These are phyloP conservation scores for Pyrgus malvae DNA, from an alignment of 2,888 invertebrate genomes.

Conservation along the genomic window DNA sequence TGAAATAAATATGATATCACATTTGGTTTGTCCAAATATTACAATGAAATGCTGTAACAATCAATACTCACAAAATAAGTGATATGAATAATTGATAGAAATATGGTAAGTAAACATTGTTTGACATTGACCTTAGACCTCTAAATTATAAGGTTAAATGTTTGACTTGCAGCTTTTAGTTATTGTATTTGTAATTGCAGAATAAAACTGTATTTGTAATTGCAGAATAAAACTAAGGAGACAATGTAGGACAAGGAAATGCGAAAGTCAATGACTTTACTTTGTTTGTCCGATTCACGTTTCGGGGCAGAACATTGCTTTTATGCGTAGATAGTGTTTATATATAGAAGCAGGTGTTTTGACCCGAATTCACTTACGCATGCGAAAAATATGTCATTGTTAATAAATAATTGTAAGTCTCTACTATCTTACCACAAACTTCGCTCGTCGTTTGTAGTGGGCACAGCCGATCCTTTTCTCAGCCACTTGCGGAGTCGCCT, in stretches of 20 bases:
- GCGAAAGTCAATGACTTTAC: slow-evolving; percentile 54
- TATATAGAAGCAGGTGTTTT: slow-evolving; percentile 54
- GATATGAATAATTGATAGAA: too few relatives aligned
- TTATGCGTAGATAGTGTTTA: slow-evolving; percentile 55
- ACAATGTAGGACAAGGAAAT: slow-evolving; percentile 23
- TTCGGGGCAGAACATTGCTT: slow-evolving; percentile 42
- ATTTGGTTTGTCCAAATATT: too few relatives aligned
- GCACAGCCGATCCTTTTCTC: slow-evolving; percentile 86
- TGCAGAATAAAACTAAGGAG: slow-evolving; percentile 13
- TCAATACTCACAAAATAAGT: too few relatives aligned
- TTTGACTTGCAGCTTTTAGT: not conserved
- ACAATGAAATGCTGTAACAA: too few relatives aligned
- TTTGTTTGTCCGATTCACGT: slow-evolving; percentile 56
- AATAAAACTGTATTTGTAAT: too few relatives aligned
- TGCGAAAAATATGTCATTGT: not conserved
- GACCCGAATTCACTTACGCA: slow-evolving; percentile 34
- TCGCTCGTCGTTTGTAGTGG: slow-evolving; percentile 92
- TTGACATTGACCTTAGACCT: slow-evolving; percentile 21
- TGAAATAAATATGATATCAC: too few relatives aligned
- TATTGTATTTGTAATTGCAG: slow-evolving; percentile 14
- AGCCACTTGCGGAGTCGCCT: slow-evolving; percentile 41
- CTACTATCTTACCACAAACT: slow-evolving; percentile 91
- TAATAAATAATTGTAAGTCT: too few relatives aligned
- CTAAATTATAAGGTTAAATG: not conserved
- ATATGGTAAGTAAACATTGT: not conserved